These are phyloP conservation scores for Lomographa bimaculata DNA, from an alignment of 2,888 invertebrate species.

Conservation along the genomic window DNA sequence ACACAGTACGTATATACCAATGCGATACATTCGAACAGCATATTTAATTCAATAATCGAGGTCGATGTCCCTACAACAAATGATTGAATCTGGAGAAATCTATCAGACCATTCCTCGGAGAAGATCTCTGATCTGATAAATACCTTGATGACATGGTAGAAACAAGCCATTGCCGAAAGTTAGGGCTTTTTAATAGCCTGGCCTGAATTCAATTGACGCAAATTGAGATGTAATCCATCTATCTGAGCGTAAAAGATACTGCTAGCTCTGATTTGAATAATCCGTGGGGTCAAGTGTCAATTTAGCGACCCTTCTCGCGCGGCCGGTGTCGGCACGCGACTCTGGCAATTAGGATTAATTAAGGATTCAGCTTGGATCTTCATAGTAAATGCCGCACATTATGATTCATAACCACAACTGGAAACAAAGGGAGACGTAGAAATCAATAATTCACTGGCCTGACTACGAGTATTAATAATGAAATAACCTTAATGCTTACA, in stretches of 20 bases:
- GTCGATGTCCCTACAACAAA: conserved; percentile 23
- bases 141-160: no score
- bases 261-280: conserved; percentile 58
- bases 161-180: not conserved
- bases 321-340: conserved; percentile 39
- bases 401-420: conserved; percentile 40
- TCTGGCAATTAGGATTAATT: conserved; percentile 61
- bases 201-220: conserved; percentile 11
- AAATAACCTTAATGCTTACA: no score
- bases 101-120: not conserved
- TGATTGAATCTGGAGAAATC: not conserved
- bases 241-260: conserved; percentile 26
- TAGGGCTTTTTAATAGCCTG: conserved; percentile 1
- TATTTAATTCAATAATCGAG: conserved; percentile 28
- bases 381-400: conserved; percentile 32
- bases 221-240: conserved; percentile 20
- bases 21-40: conserved; percentile 21
- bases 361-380: conserved; percentile 50
- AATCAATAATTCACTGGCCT: no score
- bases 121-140: not conserved
- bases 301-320: conserved; percentile 48
- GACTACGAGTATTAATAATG: no score
- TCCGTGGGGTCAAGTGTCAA: conserved; percentile 65
- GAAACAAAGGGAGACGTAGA: conserved; percentile 8
- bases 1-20: conserved; percentile 15